A percentile compares a stretch with the other conserved stretches of the same genome.
phyloP scores from a whole-genome alignment of 2,888 invertebrate genomes.

The Gasteruption jaculator region DNA sequence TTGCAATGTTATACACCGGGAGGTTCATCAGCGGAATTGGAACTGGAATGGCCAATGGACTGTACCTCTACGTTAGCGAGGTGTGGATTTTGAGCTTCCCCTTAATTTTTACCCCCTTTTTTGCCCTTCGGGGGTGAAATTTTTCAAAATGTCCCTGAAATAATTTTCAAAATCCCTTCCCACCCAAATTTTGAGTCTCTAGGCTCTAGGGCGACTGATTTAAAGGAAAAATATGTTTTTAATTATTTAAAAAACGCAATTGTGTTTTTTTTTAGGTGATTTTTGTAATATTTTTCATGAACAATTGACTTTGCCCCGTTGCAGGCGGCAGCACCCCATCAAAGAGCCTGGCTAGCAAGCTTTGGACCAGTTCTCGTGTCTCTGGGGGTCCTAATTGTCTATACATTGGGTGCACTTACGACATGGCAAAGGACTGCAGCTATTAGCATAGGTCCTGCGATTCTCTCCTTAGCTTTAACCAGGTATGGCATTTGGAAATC shows the following conservation, averaged over 20 bases:
- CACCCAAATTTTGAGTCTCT: no score
- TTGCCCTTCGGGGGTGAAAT: no score
- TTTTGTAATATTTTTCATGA: no score
- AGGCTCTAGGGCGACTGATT: no score
- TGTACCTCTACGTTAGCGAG: conserved; percentile 46
- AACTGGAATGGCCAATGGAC: conserved; percentile 56
- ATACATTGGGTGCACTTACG: conserved; percentile 63
- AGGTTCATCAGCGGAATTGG: conserved; percentile 68
- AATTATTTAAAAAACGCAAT: no score
- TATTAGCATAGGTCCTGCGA: conserved; percentile 56
- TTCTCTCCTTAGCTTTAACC: conserved; percentile 39
- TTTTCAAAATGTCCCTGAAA: no score
- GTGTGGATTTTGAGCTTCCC: conserved; percentile 21
- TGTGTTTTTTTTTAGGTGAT: no score
- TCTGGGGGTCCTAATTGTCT: conserved; percentile 67
- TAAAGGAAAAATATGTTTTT: no score
- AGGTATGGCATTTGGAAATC: conserved; percentile 56
- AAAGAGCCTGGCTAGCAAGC: conserved; percentile 66
- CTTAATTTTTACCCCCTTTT: conserved; percentile 8
- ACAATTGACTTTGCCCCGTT: no score
- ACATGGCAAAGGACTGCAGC: conserved; percentile 66
- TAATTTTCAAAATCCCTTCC: no score
- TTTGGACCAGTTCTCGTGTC: conserved; percentile 69
- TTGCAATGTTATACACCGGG: conserved; percentile 63
- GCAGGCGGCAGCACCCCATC: conserved; percentile 65